Conservation (phyloP, 2,113 vertebrate species). For the Prunella fulvescens region DNA sequence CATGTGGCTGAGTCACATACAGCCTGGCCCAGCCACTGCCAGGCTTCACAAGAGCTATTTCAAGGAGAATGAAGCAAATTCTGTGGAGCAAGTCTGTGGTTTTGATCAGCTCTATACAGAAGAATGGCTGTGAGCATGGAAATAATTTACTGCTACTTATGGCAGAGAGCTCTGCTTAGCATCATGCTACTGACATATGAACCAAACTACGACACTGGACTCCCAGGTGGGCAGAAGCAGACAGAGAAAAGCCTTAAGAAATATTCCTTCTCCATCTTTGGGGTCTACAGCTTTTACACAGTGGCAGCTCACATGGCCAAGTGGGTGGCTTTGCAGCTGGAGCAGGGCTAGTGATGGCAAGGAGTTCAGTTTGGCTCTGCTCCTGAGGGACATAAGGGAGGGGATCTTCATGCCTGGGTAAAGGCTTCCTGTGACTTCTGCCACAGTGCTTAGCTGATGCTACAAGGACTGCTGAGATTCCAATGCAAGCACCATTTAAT, state of each 20-base stretch:
- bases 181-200: not conserved
- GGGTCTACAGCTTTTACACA: not conserved
- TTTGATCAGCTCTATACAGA: not conserved
- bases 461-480: not conserved
- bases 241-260: not conserved
- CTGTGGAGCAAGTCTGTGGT: not conserved
- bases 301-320: not conserved
- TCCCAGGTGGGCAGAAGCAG: not conserved
- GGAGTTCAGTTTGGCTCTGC: not conserved
- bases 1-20: not conserved
- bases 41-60: not conserved
- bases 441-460: not conserved
- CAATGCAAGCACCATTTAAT: not conserved
- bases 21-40: not conserved
- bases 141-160: not conserved
- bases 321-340: not conserved
- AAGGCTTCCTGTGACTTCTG: not conserved
- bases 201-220: not conserved
- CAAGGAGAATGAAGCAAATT: not conserved
- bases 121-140: not conserved
- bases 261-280: not conserved
- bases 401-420: not conserved
- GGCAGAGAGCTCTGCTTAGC: not conserved
- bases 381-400: not conserved
- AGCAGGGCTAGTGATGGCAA: not conserved